Evolutionary conservation across 2,888 invertebrate genomes (phyloP).

Genomic region (Leucoptera coffeella): DNA sequence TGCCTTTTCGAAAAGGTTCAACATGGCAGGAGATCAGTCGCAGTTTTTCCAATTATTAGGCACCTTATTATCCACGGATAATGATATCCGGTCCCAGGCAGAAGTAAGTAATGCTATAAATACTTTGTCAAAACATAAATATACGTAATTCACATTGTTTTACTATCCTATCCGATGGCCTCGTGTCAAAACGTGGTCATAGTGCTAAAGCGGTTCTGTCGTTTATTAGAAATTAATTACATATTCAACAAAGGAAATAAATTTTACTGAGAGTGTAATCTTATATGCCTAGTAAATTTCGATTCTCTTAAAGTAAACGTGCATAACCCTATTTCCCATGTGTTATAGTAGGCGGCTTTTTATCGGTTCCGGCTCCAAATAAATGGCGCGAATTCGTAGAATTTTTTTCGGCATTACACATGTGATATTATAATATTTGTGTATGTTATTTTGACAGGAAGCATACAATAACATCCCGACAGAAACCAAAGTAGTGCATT

Average conservation of each 20-base stretch:
- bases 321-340: no score
- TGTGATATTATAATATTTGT: no score
- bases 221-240: no score
- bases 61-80: constrained; percentile 83
- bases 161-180: constrained; percentile 21
- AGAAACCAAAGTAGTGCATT: constrained; percentile 76
- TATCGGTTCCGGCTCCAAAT: no score
- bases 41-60: constrained; percentile 83
- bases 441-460: constrained; percentile 64
- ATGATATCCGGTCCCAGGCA: constrained; percentile 82
- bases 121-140: constrained; percentile 6
- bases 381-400: no score
- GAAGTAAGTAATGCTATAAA: constrained; percentile 64
- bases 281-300: no score
- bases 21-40: constrained; percentile 63
- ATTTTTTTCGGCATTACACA: no score
- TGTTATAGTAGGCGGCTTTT: no score
- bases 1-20: constrained; percentile 44
- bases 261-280: no score
- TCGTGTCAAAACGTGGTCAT: constrained; percentile 54
- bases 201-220: no score
- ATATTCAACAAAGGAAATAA: no score
- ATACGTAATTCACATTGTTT: background rate
- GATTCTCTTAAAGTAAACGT: no score
- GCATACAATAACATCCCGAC: constrained; percentile 80